Evolutionary conservation across 2,888 invertebrate species (phyloP), one percentile per base, ranked within the genome.

Genomic region (Nephrotoma appendiculata): DNA sequence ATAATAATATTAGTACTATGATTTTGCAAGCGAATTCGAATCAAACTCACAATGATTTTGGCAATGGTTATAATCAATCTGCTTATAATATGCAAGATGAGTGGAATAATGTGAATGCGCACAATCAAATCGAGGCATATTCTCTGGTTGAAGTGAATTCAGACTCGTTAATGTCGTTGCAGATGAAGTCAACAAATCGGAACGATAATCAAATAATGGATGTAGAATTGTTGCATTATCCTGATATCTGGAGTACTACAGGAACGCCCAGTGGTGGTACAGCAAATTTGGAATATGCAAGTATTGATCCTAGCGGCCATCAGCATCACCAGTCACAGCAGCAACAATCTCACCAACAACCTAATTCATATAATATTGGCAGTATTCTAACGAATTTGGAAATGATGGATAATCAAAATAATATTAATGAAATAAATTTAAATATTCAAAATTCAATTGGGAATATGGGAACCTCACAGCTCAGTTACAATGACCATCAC

Each of bases 331-430:
- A 86, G 31, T 15, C 44, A 48, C 86, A 83, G 31, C 83, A 71
- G 41, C 86, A 89, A n/a, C 86, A 71, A 11, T 41, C 15, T 83
- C 44, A 86, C 41, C 86, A 83, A 84, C 89, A 45, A 43, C 86
- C 85, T 57, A 87, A 87, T 88, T 88, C 88, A 87, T 91, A 91
- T 88, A 91, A 91, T 87, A 91, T 91, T 87, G 91, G 91, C 86
- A 91, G 91, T 89, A 91, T 91, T 89, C 89, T 91, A 84, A 91
- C 91, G 88, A 91, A 91, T 90, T 90, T 91, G 89, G 89, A 89
- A 87, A 90, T 91, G 87, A 91, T 91, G 87, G 91, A 90, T 85
- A 84, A 91, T 90, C 88, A 91, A 91, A 87, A 87, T 85, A 88
- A 91, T 88, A 91, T 91, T 87, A 91, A 91, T 86, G 91, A 91